phyloP scores from a whole-genome alignment of 2,888 invertebrate species.

The Agriotes lineatus region DNA sequence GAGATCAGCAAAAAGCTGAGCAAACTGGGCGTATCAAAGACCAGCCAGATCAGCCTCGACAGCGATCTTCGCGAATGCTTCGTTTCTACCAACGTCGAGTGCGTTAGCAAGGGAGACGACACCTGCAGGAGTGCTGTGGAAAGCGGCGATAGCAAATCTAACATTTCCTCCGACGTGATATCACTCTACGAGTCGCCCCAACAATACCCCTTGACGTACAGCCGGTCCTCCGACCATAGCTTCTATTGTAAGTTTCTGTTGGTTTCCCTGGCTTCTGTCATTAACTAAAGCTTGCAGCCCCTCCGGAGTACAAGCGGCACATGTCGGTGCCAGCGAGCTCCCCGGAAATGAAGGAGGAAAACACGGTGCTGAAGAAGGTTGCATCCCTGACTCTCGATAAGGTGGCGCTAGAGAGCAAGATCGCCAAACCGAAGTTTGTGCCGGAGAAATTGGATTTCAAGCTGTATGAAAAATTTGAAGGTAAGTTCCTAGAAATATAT shows the following conservation, averaged over 20 bases:
- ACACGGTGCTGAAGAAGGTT: constrained; percentile 85
- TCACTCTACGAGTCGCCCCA: constrained; percentile 11
- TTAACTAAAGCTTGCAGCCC: constrained; percentile 50
- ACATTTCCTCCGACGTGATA: not conserved
- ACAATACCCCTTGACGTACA: not conserved
- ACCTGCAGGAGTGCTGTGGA: constrained; percentile 25
- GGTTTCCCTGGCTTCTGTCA: too few species aligned
- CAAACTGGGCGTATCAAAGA: constrained; percentile 64
- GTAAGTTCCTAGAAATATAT: too few species aligned
- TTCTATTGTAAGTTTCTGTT: too few species aligned
- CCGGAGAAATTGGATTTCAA: constrained; percentile 90
- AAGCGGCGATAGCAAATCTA: not conserved
- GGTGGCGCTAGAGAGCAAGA: constrained; percentile 75
- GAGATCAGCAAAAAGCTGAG: constrained; percentile 58
- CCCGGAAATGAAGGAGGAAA: constrained; percentile 67
- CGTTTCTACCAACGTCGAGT: constrained; percentile 38
- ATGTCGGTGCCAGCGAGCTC: constrained; percentile 64
- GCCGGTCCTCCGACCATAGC: constrained; percentile 16
- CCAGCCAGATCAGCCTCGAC: constrained; percentile 65
- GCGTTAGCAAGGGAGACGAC: constrained; percentile 29
- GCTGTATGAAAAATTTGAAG: constrained; percentile 93
- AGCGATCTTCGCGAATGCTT: constrained; percentile 57
- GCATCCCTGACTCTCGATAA: constrained; percentile 85
- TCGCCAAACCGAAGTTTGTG: constrained; percentile 80
- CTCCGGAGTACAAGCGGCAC: constrained; percentile 59